Conservation (phyloP, 2,797 vertebrate genomes). For the Lithobates pipiens region DNA sequence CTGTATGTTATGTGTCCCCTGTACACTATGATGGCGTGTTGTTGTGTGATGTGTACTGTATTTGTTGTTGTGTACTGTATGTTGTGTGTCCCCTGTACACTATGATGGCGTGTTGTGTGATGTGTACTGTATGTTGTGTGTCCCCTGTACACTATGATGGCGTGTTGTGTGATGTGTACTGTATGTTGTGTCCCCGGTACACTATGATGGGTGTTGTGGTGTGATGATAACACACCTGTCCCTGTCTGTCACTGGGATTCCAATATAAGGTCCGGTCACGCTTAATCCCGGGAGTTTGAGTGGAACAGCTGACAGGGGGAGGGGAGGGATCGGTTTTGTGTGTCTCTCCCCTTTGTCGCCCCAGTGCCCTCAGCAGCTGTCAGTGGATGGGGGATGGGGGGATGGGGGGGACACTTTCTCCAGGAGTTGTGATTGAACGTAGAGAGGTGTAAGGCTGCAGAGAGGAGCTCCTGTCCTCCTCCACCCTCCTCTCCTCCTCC, state of each 20-base stretch:
- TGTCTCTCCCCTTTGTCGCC: slow-evolving; percentile 45
- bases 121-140: no score
- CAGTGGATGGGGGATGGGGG: slow-evolving; percentile 32
- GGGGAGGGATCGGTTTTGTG: slow-evolving; percentile 3
- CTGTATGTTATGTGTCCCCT: no score
- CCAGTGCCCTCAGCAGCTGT: slow-evolving; percentile 57
- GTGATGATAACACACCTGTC: slow-evolving; percentile 35
- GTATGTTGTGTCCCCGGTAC: no score
- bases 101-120: no score
- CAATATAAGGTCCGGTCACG: slow-evolving; percentile 49
- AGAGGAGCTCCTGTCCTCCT: slow-evolving; percentile 47
- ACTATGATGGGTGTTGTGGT: no score
- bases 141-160: no score
- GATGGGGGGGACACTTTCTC: neutral
- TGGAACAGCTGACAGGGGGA: slow-evolving; percentile 55
- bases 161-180: no score
- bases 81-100: no score
- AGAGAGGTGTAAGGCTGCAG: slow-evolving; percentile 22
- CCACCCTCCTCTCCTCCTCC: slow-evolving; percentile 30
- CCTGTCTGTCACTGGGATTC: slow-evolving; percentile 32
- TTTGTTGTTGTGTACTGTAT: no score
- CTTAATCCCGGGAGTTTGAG: slow-evolving; percentile 54
- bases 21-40: no score
- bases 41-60: no score
- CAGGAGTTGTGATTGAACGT: slow-evolving; percentile 46